Evolutionary conservation across 2,888 invertebrate genomes (phyloP).

Genomic region (Dryobotodes eremita): DNA sequence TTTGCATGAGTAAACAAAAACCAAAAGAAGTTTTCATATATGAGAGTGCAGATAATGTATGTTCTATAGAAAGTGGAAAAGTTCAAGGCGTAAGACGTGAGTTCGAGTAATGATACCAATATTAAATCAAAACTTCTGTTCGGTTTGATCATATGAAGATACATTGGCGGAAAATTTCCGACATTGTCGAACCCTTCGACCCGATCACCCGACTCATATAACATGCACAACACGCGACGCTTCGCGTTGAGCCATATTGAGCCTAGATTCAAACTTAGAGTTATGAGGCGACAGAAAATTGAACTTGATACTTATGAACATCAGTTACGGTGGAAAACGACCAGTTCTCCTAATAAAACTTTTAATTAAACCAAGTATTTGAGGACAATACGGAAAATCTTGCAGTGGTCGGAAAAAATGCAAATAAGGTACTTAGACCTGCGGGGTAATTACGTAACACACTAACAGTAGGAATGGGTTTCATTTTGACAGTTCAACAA

Average conservation of each 20-base stretch:
- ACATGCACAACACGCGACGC: neutral
- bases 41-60: slow-evolving; percentile 18
- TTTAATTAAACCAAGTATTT: slow-evolving; percentile 4
- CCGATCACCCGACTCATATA: neutral
- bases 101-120: slow-evolving; percentile 44
- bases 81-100: slow-evolving; percentile 14
- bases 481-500: too few species aligned
- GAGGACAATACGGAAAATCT: slow-evolving; percentile 4
- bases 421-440: neutral
- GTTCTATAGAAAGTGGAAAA: slow-evolving; percentile 25
- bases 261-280: neutral
- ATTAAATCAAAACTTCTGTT: slow-evolving; percentile 32
- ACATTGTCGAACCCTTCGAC: slow-evolving; percentile 12
- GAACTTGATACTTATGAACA: neutral
- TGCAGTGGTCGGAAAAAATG: neutral
- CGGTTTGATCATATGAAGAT: slow-evolving; percentile 6
- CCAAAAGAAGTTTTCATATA: slow-evolving; percentile 11
- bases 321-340: neutral
- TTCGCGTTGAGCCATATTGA: slow-evolving; percentile 19
- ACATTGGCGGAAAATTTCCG: neutral
- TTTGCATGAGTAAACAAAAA: slow-evolving; percentile 28
- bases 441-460: too few species aligned
- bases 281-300: neutral
- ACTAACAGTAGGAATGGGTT: too few species aligned
- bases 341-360: neutral